Percentiles rank a stretch among this genome's conserved stretches.
Conservation (phyloP, 2,113 vertebrate species). For the Oenanthe oenanthe region DNA sequence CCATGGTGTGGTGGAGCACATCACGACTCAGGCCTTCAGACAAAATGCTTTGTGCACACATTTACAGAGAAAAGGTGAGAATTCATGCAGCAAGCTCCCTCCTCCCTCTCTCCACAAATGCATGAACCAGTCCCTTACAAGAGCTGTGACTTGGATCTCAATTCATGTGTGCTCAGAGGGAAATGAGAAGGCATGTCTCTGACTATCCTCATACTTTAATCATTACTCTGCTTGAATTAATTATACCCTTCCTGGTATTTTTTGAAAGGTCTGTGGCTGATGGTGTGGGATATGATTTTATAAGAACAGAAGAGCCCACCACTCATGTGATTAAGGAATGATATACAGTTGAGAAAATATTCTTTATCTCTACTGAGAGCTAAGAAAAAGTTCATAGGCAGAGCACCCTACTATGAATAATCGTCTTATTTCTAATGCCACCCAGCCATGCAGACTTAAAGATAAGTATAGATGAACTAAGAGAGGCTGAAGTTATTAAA, state of each 20-base stretch:
- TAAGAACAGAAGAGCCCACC: not conserved
- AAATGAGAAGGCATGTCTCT: not conserved
- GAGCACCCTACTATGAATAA: slow-evolving; percentile 59
- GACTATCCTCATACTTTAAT: slow-evolving; percentile 6
- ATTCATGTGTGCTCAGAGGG: not conserved
- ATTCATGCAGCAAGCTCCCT: not conserved
- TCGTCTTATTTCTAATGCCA: slow-evolving; percentile 62
- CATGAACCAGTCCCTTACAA: not conserved
- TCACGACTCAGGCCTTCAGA: not conserved
- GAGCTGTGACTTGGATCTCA: slow-evolving; percentile 1
- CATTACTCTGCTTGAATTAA: slow-evolving; percentile 45
- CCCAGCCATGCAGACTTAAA: slow-evolving; percentile 63
- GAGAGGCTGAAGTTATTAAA: slow-evolving; percentile 61
- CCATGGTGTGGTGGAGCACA: not conserved
- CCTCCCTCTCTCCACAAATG: not conserved
- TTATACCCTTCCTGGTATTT: slow-evolving; percentile 1
- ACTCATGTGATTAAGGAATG: slow-evolving; percentile 16
- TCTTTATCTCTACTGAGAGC: slow-evolving; percentile 25
- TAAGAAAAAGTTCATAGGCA: slow-evolving; percentile 40
- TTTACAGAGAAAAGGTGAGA: not conserved
- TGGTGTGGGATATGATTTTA: slow-evolving; percentile 24
- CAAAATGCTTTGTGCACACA: not conserved
- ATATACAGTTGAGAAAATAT: slow-evolving; percentile 31
- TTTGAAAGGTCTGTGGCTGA: slow-evolving; percentile 3
- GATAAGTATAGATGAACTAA: slow-evolving; percentile 62